These are phyloP conservation scores for Meliscaeva auricollis DNA, from an alignment of 2,888 invertebrate genomes.

Conservation along the genomic window DNA sequence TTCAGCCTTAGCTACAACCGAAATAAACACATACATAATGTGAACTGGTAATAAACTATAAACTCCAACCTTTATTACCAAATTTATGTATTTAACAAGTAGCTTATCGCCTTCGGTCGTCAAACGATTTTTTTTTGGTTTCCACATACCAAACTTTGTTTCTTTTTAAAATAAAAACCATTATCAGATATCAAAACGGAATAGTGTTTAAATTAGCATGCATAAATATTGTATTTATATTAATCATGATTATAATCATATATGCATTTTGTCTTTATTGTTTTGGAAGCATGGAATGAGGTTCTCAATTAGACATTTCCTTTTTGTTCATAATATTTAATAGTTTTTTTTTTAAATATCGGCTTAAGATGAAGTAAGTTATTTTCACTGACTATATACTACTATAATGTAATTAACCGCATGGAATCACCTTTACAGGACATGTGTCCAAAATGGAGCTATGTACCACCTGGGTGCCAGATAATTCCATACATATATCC, in stretches of 20 bases:
- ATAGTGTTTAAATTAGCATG: constrained; percentile 8
- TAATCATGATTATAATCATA: not conserved
- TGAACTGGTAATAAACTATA: not conserved
- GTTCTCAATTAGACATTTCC: no score
- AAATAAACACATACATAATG: not conserved
- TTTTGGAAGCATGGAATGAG: not conserved
- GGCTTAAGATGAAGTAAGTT: no score
- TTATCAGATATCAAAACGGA: not conserved
- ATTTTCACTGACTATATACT: no score
- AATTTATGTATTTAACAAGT: not conserved
- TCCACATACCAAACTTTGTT: not conserved
- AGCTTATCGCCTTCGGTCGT: not conserved
- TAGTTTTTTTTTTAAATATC: no score
- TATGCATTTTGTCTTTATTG: not conserved
- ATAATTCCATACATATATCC: no score
- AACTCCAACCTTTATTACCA: constrained; percentile 3
- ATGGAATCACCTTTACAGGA: no score
- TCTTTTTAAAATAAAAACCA: not conserved
- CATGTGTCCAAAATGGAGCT: no score
- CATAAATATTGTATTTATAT: not conserved
- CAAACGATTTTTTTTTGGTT: not conserved
- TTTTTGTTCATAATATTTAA: no score
- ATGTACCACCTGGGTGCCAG: no score
- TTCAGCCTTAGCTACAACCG: not conserved
- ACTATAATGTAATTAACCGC: no score